phyloP scores from a whole-genome alignment of 2,888 invertebrate species.

The Aquatica leii region DNA sequence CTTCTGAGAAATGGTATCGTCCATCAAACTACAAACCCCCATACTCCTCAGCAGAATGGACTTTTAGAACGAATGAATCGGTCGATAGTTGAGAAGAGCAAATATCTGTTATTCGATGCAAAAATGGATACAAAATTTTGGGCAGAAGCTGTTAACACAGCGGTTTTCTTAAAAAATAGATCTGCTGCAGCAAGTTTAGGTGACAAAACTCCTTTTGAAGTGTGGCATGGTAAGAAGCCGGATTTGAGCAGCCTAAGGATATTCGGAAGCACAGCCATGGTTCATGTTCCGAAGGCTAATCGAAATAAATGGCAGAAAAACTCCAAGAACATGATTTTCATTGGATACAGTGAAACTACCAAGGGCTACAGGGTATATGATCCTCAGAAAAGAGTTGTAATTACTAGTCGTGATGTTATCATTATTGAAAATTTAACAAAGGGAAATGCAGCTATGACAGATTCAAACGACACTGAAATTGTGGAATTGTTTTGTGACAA shows the following conservation, averaged over 20 bases:
- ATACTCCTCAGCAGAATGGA: slow-evolving; percentile 50
- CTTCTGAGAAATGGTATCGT: too few species aligned
- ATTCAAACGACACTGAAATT: neutral
- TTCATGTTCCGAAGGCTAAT: slow-evolving; percentile 16
- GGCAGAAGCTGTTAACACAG: slow-evolving; percentile 36
- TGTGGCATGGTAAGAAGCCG: slow-evolving; percentile 45
- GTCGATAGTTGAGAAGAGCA: slow-evolving; percentile 44
- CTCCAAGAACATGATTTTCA: slow-evolving; percentile 20
- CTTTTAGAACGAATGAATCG: slow-evolving; percentile 42
- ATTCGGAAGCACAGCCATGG: slow-evolving; percentile 23
- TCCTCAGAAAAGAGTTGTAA: slow-evolving; percentile 18
- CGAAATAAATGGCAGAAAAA: slow-evolving; percentile 23
- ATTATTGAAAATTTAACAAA: slow-evolving; percentile 34
- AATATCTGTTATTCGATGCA: slow-evolving; percentile 45
- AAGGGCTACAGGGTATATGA: slow-evolving; percentile 35
- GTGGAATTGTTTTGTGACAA: neutral
- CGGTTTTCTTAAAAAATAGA: slow-evolving; percentile 37
- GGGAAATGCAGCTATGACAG: neutral
- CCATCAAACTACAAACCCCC: too few species aligned
- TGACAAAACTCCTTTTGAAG: slow-evolving; percentile 25
- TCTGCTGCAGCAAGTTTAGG: neutral
- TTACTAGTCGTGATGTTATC: slow-evolving; percentile 29
- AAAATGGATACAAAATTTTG: slow-evolving; percentile 35
- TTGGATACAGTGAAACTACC: slow-evolving; percentile 29
- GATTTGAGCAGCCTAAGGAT: slow-evolving; percentile 15